Conservation (phyloP, 2,888 invertebrate species). For the Lasiommata megera region DNA sequence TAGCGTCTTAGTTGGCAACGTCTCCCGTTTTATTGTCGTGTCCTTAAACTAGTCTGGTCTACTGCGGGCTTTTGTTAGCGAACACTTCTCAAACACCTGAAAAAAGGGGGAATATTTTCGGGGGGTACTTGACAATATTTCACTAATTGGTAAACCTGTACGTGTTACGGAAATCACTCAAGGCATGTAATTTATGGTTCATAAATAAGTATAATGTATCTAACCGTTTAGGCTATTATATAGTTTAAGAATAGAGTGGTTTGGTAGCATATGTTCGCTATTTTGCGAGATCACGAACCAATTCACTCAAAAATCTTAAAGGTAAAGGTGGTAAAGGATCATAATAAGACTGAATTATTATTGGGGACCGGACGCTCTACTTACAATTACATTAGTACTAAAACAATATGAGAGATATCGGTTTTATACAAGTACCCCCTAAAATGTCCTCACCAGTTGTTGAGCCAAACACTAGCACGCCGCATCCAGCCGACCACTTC, state of each 20-base stretch:
- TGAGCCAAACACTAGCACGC: background rate
- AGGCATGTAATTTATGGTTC: too few relatives aligned
- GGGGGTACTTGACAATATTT: background rate
- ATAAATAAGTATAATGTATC: too few relatives aligned
- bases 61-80: conserved; percentile 22
- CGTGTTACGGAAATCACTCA: too few relatives aligned
- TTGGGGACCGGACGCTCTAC: too few relatives aligned
- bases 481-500: conserved; percentile 19
- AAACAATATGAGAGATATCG: too few relatives aligned
- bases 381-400: too few relatives aligned
- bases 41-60: conserved; percentile 64
- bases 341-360: too few relatives aligned
- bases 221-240: background rate
- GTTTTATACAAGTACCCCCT: background rate
- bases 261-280: too few relatives aligned
- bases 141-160: background rate
- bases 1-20: conserved; percentile 67
- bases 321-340: too few relatives aligned
- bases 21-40: conserved; percentile 71
- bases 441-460: conserved; percentile 3
- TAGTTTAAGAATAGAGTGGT: too few relatives aligned
- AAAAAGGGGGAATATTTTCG: background rate
- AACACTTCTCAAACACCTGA: background rate
- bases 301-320: too few relatives aligned
- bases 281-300: too few relatives aligned